Evolutionary conservation across 1,140 invertebrate species (phyloP).

Genomic region (Melipona quadrifasciata): DNA sequence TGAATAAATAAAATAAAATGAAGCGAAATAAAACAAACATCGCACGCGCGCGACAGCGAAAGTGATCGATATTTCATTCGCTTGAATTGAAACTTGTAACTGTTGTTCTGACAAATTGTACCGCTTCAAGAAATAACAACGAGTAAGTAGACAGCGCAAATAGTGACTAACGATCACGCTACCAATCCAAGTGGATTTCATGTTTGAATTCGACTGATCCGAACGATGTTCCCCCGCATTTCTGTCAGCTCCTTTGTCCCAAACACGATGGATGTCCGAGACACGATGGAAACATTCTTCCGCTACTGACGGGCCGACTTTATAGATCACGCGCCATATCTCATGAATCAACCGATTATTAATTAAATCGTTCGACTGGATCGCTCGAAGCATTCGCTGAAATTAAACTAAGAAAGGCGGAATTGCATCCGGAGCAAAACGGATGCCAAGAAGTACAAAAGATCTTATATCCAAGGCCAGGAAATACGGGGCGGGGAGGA

Average conservation of each 20-base stretch:
- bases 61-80: too few species aligned
- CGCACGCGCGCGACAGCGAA: too few species aligned
- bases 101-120: too few species aligned
- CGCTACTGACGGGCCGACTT: neutral
- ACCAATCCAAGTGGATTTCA: neutral
- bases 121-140: too few species aligned
- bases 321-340: neutral
- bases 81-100: too few species aligned
- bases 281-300: neutral
- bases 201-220: neutral
- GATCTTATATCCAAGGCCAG: constrained; percentile 21
- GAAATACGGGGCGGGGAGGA: neutral
- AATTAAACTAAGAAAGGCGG: neutral
- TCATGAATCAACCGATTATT: neutral
- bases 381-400: neutral
- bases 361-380: constrained; percentile 12
- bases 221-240: neutral
- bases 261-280: neutral
- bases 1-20: too few species aligned
- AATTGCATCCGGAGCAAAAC: constrained; percentile 31
- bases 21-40: too few species aligned
- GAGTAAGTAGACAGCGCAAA: too few species aligned
- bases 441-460: constrained; percentile 13
- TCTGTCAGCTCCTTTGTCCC: neutral
- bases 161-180: neutral